Base-by-base conservation (phyloP, 2,113 vertebrate genomes). In the Suricata suricatta region DNA sequence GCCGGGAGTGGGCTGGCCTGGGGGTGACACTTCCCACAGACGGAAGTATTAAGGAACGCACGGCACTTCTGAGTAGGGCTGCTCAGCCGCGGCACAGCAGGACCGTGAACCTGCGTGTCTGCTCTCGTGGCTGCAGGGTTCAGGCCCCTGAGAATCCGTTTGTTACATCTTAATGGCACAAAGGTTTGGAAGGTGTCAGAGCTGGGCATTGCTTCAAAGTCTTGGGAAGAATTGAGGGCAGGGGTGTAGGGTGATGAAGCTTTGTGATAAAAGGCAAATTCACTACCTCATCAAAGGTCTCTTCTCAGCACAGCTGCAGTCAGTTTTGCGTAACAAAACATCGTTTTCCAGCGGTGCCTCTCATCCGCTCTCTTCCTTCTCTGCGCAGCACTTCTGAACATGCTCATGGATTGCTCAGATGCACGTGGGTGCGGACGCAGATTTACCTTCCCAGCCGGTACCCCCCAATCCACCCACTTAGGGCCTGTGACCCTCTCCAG, bases 81-180 rank as follows among this genome's bases (percentile, higher is more conserved):
- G 33, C 33, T 35, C 10, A 3, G 54, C 66, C 50, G 17, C 27
- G 66, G 19, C n/a, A 23, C 23, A 21, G 25, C 47, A 0, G 4
- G 17, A 31, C 47, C 5, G 0, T 14, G 23, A 15, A 3, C 33
- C 50, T 38, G 7, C 29, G 0, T 2, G 9, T 3, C 5, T 38
- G 50, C 3, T 52, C 66, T 31, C 31, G 12, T 9, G 25, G 25
- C 12, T 3, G 27, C 74, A 10, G 13, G 15, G 35, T 35, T 16
- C 23, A 25, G 17, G 85, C 17, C 1, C 4, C 41, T 63, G 66
- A 27, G 25, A 94, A 50, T 2, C 27, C 33, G 7, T 31, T 3
- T 52, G 52, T 74, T 52, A 27, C n/a, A 10, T 29, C 15, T 3
- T 74, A 21, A 44, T 25, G 16, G 31, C 38, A 12, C 15, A 23